These are phyloP conservation scores for Dendrolimus houi DNA, from an alignment of 2,888 invertebrate species.

Conservation along the genomic window DNA sequence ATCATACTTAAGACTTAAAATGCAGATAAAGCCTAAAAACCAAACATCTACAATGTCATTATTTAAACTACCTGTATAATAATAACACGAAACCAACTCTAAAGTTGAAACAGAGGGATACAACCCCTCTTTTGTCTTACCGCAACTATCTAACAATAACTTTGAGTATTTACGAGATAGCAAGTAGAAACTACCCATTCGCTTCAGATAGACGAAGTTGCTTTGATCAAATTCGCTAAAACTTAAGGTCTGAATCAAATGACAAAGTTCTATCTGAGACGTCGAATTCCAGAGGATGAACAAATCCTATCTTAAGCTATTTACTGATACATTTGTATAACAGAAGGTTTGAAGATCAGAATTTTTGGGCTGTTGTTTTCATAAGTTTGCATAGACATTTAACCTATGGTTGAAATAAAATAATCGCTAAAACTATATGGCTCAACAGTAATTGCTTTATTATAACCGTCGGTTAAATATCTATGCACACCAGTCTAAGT, in stretches of 20 bases:
- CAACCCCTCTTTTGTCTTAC: not conserved
- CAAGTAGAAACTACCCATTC: conserved; percentile 22
- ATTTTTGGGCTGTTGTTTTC: too few species aligned
- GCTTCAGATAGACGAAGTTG: conserved; percentile 33
- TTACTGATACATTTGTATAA: too few species aligned
- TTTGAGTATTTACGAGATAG: not conserved
- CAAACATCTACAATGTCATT: not conserved
- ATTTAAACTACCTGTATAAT: not conserved
- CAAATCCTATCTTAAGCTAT: too few species aligned
- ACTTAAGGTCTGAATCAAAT: conserved; percentile 25
- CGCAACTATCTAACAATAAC: not conserved
- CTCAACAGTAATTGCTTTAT: too few species aligned
- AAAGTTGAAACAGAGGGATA: not conserved
- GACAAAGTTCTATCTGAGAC: conserved; percentile 18
- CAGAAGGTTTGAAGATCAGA: too few species aligned
- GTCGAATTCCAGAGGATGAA: too few species aligned
- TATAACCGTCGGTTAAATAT: too few species aligned
- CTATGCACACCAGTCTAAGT: too few species aligned
- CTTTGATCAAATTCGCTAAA: conserved; percentile 35
- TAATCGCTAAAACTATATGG: too few species aligned
- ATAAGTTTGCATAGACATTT: too few species aligned
- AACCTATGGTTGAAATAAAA: too few species aligned
- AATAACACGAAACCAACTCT: not conserved
- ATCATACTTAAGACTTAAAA: not conserved
- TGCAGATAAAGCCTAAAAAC: not conserved